Evolutionary conservation across 2,797 vertebrate genomes (phyloP).

Genomic region (Microctenopoma steveboyesi): DNA sequence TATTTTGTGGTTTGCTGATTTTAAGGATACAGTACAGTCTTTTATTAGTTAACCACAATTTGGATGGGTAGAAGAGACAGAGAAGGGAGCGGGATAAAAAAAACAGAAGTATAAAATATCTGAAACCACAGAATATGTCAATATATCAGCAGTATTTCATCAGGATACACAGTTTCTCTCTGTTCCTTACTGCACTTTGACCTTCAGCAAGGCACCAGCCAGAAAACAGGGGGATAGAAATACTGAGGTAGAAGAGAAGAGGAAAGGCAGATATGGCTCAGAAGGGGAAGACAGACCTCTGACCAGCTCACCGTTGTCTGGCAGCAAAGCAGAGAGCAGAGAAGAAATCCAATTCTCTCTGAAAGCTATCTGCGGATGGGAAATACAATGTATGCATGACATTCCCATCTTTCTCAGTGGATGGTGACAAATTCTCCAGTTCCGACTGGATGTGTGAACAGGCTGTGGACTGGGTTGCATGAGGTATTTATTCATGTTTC

Average conservation of each 20-base stretch:
- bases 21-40: constrained; percentile 27
- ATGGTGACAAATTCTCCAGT: background rate
- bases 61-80: constrained; percentile 16
- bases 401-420: too few relatives aligned
- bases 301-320: constrained; percentile 43
- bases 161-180: constrained; percentile 23
- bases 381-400: background rate
- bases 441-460: too few relatives aligned
- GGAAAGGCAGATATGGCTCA: constrained; percentile 39
- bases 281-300: constrained; percentile 48
- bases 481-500: background rate
- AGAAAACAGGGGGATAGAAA: constrained; percentile 9
- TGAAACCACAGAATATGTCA: constrained; percentile 15
- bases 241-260: constrained; percentile 13
- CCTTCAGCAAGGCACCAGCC: constrained; percentile 26
- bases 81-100: constrained; percentile 16
- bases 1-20: constrained; percentile 23
- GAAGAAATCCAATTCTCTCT: constrained; percentile 21
- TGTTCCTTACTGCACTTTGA: constrained; percentile 39
- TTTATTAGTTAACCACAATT: constrained; percentile 27
- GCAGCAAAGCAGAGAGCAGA: constrained; percentile 16
- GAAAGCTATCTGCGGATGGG: constrained; percentile 1
- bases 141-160: constrained; percentile 25
- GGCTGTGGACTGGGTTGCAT: too few relatives aligned
- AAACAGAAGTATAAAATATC: background rate